Evolutionary conservation across 2,113 vertebrate genomes (phyloP), one percentile per base, ranked within the genome.

Genomic region (Carollia perspicillata): DNA sequence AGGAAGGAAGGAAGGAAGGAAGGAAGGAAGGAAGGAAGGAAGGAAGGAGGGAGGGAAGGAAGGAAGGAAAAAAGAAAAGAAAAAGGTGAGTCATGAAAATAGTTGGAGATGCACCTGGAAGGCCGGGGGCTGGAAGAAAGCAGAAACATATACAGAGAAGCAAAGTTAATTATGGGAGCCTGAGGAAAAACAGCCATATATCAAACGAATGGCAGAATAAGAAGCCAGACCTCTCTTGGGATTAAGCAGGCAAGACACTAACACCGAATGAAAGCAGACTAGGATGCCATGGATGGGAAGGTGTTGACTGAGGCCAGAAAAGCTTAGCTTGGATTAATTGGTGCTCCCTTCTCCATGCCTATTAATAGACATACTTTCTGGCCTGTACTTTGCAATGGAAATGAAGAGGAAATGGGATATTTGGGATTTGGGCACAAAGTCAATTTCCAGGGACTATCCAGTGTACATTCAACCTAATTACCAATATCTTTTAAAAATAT

Each of bases 351-450:
- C 66, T 58, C 37, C n/a, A 16, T 0, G 11, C 37, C 53, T 42
- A 1, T 26, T 60, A 42, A 40, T 2, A 33, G 35, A 49, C 87
- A 83, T 5, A 10, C 63, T 72, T 77, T 66, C 86, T 86, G 17
- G 20, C 30, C 40, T 91, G 51, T 23, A 47, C 33, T 94, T 63
- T 33, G 2, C 23, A 26, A 35, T 65, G 72, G 58, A 55, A 97
- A 68, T 28, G 6, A 83, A 18, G 0, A 30, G 8, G 13, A 14
- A 89, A 72, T 33, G 17, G 26, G 23, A n/a, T 30, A 35, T 17
- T 69, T 1, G 2, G 75, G 37, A 63, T 71, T 94, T 79, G 63
- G 6, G 37, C 51, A 65, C 9, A 47, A 74, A 74, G 42, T 77
- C 68, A 37, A 26, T 69, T 42, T 89, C 47, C 72, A 93, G 71